phyloP scores from a whole-genome alignment of 2,113 vertebrate genomes.

The Ophiodon elongatus region DNA sequence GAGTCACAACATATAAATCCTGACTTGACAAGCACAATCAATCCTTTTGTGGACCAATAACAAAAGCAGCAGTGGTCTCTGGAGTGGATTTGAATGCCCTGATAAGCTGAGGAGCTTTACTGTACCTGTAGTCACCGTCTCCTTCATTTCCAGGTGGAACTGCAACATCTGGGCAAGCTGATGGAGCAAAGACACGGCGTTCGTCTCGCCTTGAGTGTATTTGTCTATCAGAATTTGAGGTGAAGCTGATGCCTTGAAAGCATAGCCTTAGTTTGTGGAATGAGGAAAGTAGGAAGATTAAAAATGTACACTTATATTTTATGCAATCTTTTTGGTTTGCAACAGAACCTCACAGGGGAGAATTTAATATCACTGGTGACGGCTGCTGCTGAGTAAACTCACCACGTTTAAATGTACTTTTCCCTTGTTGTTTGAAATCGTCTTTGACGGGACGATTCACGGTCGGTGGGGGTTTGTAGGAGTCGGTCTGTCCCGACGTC shows the following conservation, averaged over 20 bases:
- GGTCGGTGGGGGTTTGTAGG: rapidly evolving
- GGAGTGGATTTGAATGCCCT: not conserved
- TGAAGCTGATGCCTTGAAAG: conserved; percentile 59
- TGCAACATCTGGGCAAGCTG: conserved; percentile 84
- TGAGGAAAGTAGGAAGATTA: not conserved
- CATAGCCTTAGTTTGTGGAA: conserved; percentile 27
- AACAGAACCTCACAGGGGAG: not conserved
- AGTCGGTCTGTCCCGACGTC: not conserved
- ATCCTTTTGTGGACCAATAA: not conserved
- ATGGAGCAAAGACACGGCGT: conserved; percentile 90
- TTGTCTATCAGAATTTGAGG: conserved; percentile 80
- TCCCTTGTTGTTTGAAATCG: not conserved
- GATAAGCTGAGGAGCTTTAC: conserved; percentile 31
- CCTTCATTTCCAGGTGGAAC: conserved; percentile 89
- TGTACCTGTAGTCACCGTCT: conserved; percentile 88
- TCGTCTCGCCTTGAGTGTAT: conserved; percentile 83
- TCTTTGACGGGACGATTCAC: not conserved
- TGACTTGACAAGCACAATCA: no score
- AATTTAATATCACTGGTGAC: not conserved
- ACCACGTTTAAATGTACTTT: conserved; percentile 15
- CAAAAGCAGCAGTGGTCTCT: not conserved
- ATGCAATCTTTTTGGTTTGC: no score
- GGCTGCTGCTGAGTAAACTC: not conserved
- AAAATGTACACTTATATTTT: not conserved
- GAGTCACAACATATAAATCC: not conserved